A percentile compares a stretch with the other conserved stretches of the same genome.
Evolutionary conservation across 37 sponge, comb jelly and placozoan species (phyloP).

Genomic region (Spongilla lacustris): DNA sequence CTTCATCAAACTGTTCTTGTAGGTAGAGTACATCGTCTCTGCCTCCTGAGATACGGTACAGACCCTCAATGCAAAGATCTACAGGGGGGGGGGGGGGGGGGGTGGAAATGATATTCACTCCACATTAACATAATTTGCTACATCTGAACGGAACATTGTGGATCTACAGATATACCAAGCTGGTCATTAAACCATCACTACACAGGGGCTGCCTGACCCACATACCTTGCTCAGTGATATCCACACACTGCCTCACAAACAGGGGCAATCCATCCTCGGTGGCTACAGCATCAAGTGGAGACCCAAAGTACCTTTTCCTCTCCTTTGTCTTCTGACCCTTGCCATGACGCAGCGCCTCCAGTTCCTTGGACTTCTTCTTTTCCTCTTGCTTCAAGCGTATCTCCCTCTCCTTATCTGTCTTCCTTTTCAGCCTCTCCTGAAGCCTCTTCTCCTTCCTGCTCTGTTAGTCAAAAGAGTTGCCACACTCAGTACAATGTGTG

Average conservation of each 20-base stretch:
- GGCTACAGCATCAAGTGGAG: constrained; percentile 41
- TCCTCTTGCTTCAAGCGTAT: constrained; percentile 13
- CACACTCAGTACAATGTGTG: too few relatives aligned
- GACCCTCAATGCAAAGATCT: constrained; percentile 51
- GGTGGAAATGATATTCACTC: too few relatives aligned
- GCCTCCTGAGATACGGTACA: constrained; percentile 83
- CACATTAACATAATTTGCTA: too few relatives aligned
- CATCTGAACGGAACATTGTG: too few relatives aligned
- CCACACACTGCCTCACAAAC: constrained; percentile 51
- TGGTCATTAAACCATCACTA: too few relatives aligned
- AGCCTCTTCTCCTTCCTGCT: neutral
- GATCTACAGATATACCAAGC: too few relatives aligned
- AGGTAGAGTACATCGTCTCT: constrained; percentile 58
- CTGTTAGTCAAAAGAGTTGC: neutral
- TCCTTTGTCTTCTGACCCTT: constrained; percentile 11
- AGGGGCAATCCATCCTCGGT: constrained; percentile 47
- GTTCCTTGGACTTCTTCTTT: constrained; percentile 14
- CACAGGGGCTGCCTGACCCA: too few relatives aligned
- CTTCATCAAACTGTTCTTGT: constrained; percentile 73
- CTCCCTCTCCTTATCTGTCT: constrained; percentile 12
- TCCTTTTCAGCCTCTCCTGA: neutral
- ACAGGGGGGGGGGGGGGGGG: too few relatives aligned
- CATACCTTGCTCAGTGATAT: constrained; percentile 12
- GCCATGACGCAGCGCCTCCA: constrained; percentile 3
- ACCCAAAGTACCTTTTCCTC: constrained; percentile 60